phyloP scores from a whole-genome alignment of 2,113 vertebrate genomes.

The Nestor notabilis region DNA sequence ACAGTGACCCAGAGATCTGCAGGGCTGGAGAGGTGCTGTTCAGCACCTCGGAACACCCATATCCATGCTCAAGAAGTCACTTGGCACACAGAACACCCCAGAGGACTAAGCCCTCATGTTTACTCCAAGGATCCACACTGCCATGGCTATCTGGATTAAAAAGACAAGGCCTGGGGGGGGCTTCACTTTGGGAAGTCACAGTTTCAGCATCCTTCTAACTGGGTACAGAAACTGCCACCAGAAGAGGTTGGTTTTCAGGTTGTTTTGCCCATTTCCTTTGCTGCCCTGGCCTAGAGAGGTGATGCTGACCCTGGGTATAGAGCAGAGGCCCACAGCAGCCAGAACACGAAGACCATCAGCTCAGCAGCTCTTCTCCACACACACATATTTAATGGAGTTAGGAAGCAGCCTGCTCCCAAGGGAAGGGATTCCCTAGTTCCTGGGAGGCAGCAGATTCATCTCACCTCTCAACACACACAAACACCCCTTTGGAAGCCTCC shows the following conservation, averaged over 20 bases:
- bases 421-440: not conserved
- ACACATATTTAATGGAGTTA: not conserved
- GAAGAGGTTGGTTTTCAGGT: not conserved
- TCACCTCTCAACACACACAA: not conserved
- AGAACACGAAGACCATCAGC: not conserved
- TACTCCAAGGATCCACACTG: not conserved
- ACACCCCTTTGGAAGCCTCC: not conserved
- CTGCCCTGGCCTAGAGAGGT: not conserved
- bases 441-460: not conserved
- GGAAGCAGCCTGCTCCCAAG: not conserved
- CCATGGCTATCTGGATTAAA: fast-evolving
- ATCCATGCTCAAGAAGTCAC: not conserved
- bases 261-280: not conserved
- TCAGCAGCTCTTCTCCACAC: fast-evolving
- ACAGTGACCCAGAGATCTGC: fast-evolving
- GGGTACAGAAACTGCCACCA: not conserved
- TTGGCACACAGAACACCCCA: not conserved
- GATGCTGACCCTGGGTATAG: not conserved
- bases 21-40: not conserved
- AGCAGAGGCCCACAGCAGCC: not conserved
- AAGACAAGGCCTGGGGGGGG: not conserved
- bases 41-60: not conserved
- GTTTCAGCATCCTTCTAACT: not conserved
- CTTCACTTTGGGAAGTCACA: not conserved
- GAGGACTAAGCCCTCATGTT: fast-evolving